Conservation (phyloP, 1,140 invertebrate species). For the Lanistes nyassanus region DNA sequence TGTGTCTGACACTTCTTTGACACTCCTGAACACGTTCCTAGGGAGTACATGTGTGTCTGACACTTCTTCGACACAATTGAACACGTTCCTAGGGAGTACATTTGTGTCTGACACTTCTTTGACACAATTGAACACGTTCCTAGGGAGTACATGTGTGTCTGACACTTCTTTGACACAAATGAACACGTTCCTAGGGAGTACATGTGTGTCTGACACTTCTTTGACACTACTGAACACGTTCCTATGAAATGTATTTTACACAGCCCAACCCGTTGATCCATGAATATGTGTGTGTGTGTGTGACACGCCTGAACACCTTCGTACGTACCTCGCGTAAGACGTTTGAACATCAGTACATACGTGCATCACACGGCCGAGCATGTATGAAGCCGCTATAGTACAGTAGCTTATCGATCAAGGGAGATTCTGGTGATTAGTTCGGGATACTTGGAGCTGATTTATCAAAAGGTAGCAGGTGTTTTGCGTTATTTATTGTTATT, state of each 20-base stretch:
- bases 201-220: not conserved
- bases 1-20: too few species aligned
- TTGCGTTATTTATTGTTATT: not conserved
- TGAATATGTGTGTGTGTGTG: slow-evolving; percentile 9
- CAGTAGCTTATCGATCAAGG: not conserved
- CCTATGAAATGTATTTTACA: not conserved
- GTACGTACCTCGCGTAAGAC: not conserved
- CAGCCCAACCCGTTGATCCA: not conserved
- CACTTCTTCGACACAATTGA: too few species aligned
- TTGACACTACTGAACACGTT: not conserved
- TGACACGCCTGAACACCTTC: not conserved
- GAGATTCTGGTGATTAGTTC: not conserved
- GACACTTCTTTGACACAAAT: not conserved
- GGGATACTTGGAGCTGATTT: not conserved
- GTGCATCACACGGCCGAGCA: not conserved
- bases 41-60: too few species aligned
- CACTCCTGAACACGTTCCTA: too few species aligned
- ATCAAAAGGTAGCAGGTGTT: not conserved
- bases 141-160: not conserved
- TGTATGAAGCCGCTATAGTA: not conserved
- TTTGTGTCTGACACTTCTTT: too few species aligned
- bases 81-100: too few species aligned
- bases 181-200: not conserved
- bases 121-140: not conserved
- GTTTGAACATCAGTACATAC: not conserved